Evolutionary conservation across 2,888 invertebrate species (phyloP), one percentile per base, ranked within the genome.

Genomic region (Gibbula magus): DNA sequence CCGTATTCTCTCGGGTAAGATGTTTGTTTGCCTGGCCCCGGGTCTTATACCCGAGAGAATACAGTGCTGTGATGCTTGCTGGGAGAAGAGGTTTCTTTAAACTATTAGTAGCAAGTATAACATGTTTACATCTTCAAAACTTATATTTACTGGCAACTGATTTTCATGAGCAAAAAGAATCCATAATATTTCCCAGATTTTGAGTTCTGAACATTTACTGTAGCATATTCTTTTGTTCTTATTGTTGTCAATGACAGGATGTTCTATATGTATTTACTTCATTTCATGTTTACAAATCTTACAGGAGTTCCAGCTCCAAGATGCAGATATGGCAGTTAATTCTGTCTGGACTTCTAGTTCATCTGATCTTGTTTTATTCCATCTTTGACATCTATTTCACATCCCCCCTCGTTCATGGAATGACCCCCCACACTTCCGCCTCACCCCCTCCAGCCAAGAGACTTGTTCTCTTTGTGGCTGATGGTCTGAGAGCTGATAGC

Each of bases 381-480:
- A 96, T 97, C 83, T 98, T 98, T 93, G 97, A 98, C 90, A 96
- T 98, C 81, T 98, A 98, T 93, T 98, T 98, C 93, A 96, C 96
- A 85, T 97, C 97, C 0, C 98, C 98, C 0, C 94, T 98, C 39
- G 95, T 97, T 22, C 95, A 95, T 90, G 95, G 95, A 84, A 95
- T 96, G 89, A 90, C 92, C 10, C 89, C 91, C 8, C 85, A 90
- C 61, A 93, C 94, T 2, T 88, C 91, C 7, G 88, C 89, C 3
- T 80, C 86, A 5, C 79, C 88, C 2, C 85, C 91, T 5, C 94
- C 94, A 13, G 96, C 97, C 0, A 95, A 96, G 88, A 94, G 99
- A 79, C 93, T 99, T 8, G 96, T 98, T 18, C 94, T 99, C 0
- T 95, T 99, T 90, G 95, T 98, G 5, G 96, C 97, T 10, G 99